phyloP scores from a whole-genome alignment of 2,888 invertebrate genomes.

The Pedicia rivosa region DNA sequence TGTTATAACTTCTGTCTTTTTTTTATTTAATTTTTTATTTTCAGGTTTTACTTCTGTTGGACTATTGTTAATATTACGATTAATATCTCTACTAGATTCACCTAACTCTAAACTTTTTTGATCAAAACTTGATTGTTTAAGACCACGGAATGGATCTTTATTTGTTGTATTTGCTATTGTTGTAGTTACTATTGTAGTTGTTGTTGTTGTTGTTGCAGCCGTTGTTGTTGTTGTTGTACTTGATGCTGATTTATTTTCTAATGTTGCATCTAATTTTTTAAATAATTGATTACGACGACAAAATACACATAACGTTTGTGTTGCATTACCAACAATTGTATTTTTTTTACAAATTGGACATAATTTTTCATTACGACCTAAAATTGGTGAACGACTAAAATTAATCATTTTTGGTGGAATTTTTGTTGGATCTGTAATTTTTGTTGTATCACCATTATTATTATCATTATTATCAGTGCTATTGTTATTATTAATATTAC shows the following conservation, averaged over 20 bases:
- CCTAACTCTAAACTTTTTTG: too few species aligned
- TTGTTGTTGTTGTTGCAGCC: not conserved
- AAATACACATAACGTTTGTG: not conserved
- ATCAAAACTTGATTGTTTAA: too few species aligned
- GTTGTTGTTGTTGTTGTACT: not conserved
- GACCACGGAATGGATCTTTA: conserved; percentile 2
- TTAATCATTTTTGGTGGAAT: too few species aligned
- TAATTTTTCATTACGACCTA: not conserved
- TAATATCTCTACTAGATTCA: conserved; percentile 1
- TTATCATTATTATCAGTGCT: not conserved
- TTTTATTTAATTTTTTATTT: conserved; percentile 10
- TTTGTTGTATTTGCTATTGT: not conserved
- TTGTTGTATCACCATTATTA: not conserved
- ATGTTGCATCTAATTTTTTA: conserved; percentile 5
- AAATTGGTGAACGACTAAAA: too few species aligned
- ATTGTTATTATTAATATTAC: not conserved
- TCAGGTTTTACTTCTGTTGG: not conserved
- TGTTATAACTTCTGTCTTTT: conserved; percentile 29
- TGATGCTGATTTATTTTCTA: conserved; percentile 14
- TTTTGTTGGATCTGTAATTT: too few species aligned
- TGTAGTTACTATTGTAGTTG: not conserved
- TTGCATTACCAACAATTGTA: not conserved
- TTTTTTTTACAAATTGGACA: conserved; percentile 4
- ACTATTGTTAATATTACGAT: conserved; percentile 7
- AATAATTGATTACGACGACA: conserved; percentile 1